These are phyloP conservation scores for Cotesia congregata DNA, from an alignment of 2,888 invertebrate genomes.

Conservation along the genomic window DNA sequence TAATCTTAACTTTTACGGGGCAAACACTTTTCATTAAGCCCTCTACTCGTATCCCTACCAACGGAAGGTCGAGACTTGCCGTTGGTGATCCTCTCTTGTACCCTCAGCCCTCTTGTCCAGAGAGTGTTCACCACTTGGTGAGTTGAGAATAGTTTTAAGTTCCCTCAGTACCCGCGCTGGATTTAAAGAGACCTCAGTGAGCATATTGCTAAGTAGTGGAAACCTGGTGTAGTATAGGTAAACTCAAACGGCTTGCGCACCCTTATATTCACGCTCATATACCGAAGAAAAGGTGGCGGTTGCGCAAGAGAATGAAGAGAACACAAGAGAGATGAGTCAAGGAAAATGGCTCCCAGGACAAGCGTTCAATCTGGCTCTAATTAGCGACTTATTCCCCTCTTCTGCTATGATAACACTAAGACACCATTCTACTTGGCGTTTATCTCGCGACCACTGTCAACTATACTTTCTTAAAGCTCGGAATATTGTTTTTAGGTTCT, in stretches of 20 bases:
- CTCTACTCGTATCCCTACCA: constrained; percentile 52
- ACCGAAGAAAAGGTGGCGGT: constrained; percentile 13
- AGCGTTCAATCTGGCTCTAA: constrained; percentile 78
- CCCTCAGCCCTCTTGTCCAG: constrained; percentile 28
- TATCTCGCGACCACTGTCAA: constrained; percentile 23
- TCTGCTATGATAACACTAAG: constrained; percentile 14
- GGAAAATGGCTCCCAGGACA: constrained; percentile 75
- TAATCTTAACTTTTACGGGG: constrained; percentile 70
- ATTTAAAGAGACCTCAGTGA: constrained; percentile 24
- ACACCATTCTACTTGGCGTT: constrained; percentile 19
- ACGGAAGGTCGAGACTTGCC: constrained; percentile 35
- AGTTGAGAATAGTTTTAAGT: constrained; percentile 10
- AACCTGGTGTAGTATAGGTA: background rate
- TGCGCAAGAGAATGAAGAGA: constrained; percentile 18
- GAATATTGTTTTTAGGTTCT: background rate
- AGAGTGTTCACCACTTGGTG: constrained; percentile 34
- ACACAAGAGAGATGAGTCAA: constrained; percentile 48
- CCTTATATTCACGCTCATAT: constrained; percentile 9
- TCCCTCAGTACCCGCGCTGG: constrained; percentile 27
- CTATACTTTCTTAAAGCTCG: background rate
- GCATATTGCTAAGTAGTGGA: background rate
- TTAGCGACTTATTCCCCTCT: constrained; percentile 73
- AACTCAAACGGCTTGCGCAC: constrained; percentile 7
- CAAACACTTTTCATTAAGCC: constrained; percentile 70
- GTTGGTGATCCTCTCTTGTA: constrained; percentile 35